Base-by-base conservation (phyloP, 92 coral and sea anemone species). In the Porites evermanni region DNA sequence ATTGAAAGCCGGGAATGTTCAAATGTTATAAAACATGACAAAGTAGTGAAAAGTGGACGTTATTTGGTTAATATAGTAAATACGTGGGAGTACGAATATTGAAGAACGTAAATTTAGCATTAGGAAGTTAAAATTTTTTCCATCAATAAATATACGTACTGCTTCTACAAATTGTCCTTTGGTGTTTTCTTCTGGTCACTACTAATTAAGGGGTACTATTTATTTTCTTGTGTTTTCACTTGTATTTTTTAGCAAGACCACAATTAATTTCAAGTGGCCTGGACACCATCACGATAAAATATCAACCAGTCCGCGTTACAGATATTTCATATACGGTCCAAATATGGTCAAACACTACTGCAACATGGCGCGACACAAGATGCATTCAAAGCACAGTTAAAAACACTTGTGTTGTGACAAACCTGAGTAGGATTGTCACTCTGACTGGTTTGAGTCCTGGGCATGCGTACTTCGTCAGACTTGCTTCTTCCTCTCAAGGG, bases 331-430 rank as follows among this genome's bases (percentile, higher is more conserved):
- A 63, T 21, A 50, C 80, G 5, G 18, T 73, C 24, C 80, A 83
- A 83, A 83, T 83, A 17, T 83, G 87, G 87, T 51, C 79, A 61
- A 83, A 74, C 20, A 63, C 64, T 6, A 74, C 74, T 4, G 19
- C 64, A 10, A 53, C 24, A 83, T 83, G 87, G 87, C 80, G 7
- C 8, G 54, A 83, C 72, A 20, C 74, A 7, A 23, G 29, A 74
- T 83, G 87, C 51, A 51, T 29, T 0, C 64, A 47, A 38, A 72
- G 73, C 53, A 83, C 19, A 13, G 54, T 64, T 38, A 74, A 16
- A 12, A 65, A 67, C 1, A 73, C 80, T n/a, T 83, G 87, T 61
- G 80, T 83, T 61, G 80, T 83, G 29, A 64, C 51, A 19, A 23
- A 50, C 12, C 80, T 14, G 10, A 63, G 16, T 26, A 24, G 63